These are phyloP conservation scores for Coturnix japonica DNA, from an alignment of 2,113 vertebrate genomes.

Conservation along the genomic window DNA sequence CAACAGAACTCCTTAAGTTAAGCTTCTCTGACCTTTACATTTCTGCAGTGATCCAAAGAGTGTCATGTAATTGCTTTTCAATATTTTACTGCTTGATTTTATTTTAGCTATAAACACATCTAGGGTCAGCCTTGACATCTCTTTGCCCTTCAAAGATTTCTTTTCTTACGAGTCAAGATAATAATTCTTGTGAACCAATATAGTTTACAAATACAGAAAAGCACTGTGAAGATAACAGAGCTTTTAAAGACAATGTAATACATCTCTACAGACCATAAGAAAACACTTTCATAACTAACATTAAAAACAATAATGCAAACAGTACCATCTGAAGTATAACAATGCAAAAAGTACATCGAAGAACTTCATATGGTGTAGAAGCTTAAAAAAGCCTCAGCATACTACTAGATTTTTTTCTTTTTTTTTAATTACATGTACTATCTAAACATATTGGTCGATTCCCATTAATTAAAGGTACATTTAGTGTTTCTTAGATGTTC, in stretches of 20 bases:
- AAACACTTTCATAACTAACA: background rate
- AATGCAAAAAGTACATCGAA: background rate
- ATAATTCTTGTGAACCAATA: background rate
- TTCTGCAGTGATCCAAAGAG: background rate
- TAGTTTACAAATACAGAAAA: background rate
- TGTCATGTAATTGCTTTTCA: background rate
- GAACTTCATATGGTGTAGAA: background rate
- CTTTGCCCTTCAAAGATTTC: background rate
- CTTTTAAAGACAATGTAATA: background rate
- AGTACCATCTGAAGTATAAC: background rate
- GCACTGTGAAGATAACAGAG: background rate
- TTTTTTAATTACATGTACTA: background rate
- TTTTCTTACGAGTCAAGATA: background rate
- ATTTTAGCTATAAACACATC: background rate
- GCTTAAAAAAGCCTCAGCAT: background rate
- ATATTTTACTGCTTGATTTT: background rate
- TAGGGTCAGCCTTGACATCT: background rate
- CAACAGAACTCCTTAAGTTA: background rate
- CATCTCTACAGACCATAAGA: background rate
- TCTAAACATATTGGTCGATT: background rate
- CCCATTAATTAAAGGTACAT: background rate
- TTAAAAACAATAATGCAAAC: background rate
- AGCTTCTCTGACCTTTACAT: background rate
- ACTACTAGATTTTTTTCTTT: background rate
- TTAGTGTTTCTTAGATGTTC: background rate